Percentiles rank a stretch among this genome's conserved stretches.
Evolutionary conservation across 2,888 invertebrate genomes (phyloP).

Genomic region (Gastracanthus pulcherrimus): DNA sequence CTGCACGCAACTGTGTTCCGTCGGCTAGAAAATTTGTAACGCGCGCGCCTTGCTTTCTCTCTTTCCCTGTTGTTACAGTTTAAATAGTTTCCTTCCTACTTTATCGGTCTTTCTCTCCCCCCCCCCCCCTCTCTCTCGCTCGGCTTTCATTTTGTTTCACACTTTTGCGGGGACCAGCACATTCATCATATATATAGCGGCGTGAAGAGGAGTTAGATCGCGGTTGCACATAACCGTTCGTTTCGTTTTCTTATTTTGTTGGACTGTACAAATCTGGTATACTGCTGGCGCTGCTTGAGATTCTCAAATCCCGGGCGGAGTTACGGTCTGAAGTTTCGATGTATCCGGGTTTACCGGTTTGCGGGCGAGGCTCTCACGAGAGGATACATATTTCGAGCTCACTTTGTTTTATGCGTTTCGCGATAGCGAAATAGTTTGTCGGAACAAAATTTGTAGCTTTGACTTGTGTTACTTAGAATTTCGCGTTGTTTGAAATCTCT

Average conservation of each 20-base stretch:
- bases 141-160: neutral
- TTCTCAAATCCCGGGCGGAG: conserved; percentile 22
- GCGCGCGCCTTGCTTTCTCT: conserved; percentile 41
- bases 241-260: neutral
- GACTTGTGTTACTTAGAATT: neutral
- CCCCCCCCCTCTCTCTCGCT: neutral
- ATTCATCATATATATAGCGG: too few species aligned
- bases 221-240: neutral
- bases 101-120: conserved; percentile 1
- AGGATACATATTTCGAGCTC: conserved; percentile 17
- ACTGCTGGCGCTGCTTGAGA: conserved; percentile 14
- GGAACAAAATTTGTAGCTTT: too few species aligned
- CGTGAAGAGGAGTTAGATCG: neutral
- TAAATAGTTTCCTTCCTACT: conserved; percentile 56
- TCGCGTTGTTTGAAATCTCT: neutral
- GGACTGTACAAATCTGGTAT: neutral
- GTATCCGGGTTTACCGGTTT: neutral
- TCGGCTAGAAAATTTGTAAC: conserved; percentile 61
- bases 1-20: conserved; percentile 63
- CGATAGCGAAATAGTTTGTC: conserved; percentile 3
- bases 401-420: neutral
- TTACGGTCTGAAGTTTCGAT: conserved; percentile 23
- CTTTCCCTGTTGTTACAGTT: conserved; percentile 56
- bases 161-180: neutral
- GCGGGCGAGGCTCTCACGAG: neutral